Evolutionary conservation across 2,113 vertebrate genomes (phyloP).

Genomic region (Pomatorhinus ruficollis): DNA sequence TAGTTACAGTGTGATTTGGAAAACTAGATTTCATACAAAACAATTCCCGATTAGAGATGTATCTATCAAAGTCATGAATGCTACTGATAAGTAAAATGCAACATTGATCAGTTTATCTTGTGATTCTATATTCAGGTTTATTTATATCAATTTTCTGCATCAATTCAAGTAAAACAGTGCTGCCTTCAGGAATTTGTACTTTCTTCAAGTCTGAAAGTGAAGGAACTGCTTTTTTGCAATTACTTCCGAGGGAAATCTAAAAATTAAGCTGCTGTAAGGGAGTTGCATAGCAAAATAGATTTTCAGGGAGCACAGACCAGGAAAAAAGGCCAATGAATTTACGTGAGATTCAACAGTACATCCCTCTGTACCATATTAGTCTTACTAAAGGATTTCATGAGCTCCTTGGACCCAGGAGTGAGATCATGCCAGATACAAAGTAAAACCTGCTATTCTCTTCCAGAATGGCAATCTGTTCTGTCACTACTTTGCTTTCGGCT

Average conservation of each 20-base stretch:
- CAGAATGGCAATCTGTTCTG: neutral
- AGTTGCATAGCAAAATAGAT: neutral
- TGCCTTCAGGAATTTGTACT: neutral
- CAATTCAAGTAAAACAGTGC: neutral
- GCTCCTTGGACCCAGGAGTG: neutral
- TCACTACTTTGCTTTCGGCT: neutral
- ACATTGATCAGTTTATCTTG: neutral
- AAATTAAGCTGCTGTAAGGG: neutral
- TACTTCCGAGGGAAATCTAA: neutral
- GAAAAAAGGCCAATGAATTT: neutral
- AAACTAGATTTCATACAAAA: slow-evolving; percentile 42
- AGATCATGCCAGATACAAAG: neutral
- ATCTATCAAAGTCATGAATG: neutral
- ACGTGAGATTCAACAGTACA: neutral
- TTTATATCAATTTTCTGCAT: neutral
- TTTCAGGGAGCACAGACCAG: neutral
- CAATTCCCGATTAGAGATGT: neutral
- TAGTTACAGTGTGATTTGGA: neutral
- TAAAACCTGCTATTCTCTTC: neutral
- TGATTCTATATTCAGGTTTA: neutral
- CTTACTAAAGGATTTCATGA: neutral
- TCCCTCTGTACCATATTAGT: neutral
- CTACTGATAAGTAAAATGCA: neutral
- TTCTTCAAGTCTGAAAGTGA: neutral
- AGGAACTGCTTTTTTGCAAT: neutral